These are phyloP conservation scores for Tethea ocularis DNA, from an alignment of 2,888 invertebrate species.

Conservation along the genomic window DNA sequence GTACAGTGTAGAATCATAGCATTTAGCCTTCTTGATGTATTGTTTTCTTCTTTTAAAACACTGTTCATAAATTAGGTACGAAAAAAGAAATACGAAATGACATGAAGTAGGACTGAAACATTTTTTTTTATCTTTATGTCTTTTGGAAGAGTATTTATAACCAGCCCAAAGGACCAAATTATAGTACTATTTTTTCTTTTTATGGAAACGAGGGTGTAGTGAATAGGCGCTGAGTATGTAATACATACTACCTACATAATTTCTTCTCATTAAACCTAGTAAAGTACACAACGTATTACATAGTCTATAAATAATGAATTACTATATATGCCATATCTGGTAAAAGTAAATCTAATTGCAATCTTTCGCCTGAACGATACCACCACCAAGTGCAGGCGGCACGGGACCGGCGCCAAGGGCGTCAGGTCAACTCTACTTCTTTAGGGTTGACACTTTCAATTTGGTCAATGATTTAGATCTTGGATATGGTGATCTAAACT, in stretches of 20 bases:
- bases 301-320: constrained; percentile 14
- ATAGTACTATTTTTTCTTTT: too few relatives aligned
- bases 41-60: too few relatives aligned
- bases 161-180: too few relatives aligned
- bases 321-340: constrained; percentile 22
- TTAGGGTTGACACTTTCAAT: constrained; percentile 32
- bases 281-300: not conserved
- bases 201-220: not conserved
- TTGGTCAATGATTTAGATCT: too few relatives aligned
- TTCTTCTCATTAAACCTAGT: constrained; percentile 18
- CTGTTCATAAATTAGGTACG: too few relatives aligned
- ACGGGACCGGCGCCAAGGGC: constrained; percentile 49
- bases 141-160: too few relatives aligned
- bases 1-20: too few relatives aligned
- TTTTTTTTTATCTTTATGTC: too few relatives aligned
- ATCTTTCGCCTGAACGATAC: constrained; percentile 22
- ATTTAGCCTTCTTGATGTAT: too few relatives aligned
- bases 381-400: constrained; percentile 16
- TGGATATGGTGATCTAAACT: not conserved
- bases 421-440: constrained; percentile 35
- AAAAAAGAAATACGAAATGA: too few relatives aligned
- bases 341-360: constrained; percentile 38
- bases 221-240: too few relatives aligned
- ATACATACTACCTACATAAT: not conserved
- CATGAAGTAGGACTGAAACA: too few relatives aligned